phyloP scores from a whole-genome alignment of 2,113 vertebrate species.

The Bostrychus sinensis region DNA sequence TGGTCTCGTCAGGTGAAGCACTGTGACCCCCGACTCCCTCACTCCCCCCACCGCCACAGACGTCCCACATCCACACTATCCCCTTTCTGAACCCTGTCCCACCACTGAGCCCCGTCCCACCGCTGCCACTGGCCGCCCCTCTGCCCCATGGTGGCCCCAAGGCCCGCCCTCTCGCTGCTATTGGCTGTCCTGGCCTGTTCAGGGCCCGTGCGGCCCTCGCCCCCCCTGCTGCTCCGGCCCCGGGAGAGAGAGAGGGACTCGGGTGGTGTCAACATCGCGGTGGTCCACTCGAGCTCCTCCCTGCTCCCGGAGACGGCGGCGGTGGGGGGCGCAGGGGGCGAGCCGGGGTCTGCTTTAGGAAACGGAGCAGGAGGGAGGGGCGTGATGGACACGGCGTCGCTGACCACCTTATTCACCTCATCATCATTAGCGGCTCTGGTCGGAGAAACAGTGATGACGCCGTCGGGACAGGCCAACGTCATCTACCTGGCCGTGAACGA shows the following conservation, averaged over 20 bases:
- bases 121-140: conserved; percentile 64
- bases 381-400: conserved; percentile 48
- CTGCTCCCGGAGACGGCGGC: conserved; percentile 81
- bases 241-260: conserved; percentile 85
- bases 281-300: conserved; percentile 84
- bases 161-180: conserved; percentile 80
- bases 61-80: conserved; percentile 14
- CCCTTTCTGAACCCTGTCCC: conserved; percentile 30
- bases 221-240: conserved; percentile 81
- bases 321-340: conserved; percentile 66
- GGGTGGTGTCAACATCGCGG: conserved; percentile 84
- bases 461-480: conserved; percentile 84
- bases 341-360: conserved; percentile 65
- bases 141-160: conserved; percentile 80
- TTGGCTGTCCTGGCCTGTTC: conserved; percentile 85
- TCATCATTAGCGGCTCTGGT: conserved; percentile 71
- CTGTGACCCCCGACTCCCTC: conserved; percentile 36
- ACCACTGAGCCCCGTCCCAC: conserved; percentile 49
- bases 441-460: conserved; percentile 84
- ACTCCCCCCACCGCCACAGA: conserved; percentile 10
- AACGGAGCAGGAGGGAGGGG: conserved; percentile 70
- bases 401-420: conserved; percentile 56
- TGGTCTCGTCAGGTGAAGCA: conserved; percentile 65
- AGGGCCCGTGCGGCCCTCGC: conserved; percentile 81
- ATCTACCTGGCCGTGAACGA: conserved; percentile 90